A percentile compares a stretch with the other conserved stretches of the same genome.
Evolutionary conservation across 2,113 vertebrate genomes (phyloP).

Genomic region (Spea multiplicata): DNA sequence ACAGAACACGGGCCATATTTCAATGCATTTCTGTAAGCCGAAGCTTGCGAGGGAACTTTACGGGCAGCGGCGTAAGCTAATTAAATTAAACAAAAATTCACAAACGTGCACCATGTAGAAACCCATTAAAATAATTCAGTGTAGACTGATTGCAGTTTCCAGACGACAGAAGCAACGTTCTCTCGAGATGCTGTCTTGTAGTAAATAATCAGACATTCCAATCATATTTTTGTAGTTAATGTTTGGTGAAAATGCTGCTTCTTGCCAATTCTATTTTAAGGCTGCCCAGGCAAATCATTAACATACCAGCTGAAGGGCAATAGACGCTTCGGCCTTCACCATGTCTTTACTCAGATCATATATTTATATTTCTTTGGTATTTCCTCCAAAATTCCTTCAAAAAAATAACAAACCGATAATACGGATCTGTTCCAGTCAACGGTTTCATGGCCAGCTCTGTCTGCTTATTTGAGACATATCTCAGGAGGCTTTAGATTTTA

Average conservation of each 20-base stretch:
- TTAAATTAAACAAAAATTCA: not conserved
- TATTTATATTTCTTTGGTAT: not conserved
- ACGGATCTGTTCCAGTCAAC: not conserved
- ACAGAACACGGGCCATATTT: not conserved
- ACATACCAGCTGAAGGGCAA: not conserved
- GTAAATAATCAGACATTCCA: not conserved
- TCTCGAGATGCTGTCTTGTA: not conserved
- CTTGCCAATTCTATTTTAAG: not conserved
- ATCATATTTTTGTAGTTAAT: conserved; percentile 26
- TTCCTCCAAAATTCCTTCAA: too few relatives aligned
- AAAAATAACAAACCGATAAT: not conserved
- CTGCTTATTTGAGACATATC: conserved; percentile 11
- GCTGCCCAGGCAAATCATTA: conserved; percentile 18
- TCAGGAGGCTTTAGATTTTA: conserved; percentile 2
- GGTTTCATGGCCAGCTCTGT: not conserved
- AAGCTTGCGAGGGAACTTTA: not conserved
- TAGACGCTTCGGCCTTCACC: not conserved
- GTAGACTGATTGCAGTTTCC: not conserved
- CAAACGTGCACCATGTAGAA: not conserved
- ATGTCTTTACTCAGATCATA: not conserved
- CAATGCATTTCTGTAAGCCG: not conserved
- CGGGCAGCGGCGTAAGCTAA: not conserved
- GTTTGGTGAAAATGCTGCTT: not conserved
- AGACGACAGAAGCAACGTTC: not conserved
- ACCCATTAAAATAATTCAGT: not conserved